Conservation (phyloP, 2,888 invertebrate species). For the Caenorhabditis sp. region DNA sequence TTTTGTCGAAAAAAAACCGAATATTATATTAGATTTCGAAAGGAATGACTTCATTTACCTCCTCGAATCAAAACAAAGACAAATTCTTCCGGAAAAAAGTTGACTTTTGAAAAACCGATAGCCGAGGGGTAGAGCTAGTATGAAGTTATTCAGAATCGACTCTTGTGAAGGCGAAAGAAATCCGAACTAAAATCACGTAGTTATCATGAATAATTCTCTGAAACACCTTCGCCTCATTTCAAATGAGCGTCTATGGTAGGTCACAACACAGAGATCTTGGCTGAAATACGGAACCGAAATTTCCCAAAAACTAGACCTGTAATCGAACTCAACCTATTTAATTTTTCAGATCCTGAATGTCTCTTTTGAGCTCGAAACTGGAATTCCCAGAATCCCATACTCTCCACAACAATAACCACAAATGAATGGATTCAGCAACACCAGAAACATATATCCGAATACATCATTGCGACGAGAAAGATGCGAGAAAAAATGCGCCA, state of each 20-base stretch:
- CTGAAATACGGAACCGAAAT: not conserved
- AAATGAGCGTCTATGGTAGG: not conserved
- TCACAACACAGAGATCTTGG: not conserved
- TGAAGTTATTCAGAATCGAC: not conserved
- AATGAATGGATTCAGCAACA: slow-evolving; percentile 5
- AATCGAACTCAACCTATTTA: not conserved
- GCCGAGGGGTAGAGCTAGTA: not conserved
- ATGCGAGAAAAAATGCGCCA: not conserved
- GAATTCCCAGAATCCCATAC: not conserved
- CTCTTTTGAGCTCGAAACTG: not conserved
- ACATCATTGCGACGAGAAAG: slow-evolving; percentile 4
- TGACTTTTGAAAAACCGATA: too few relatives aligned
- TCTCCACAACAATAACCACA: slow-evolving; percentile 8
- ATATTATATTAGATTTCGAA: slow-evolving; percentile 19
- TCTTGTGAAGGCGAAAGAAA: not conserved
- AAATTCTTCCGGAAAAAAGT: not conserved
- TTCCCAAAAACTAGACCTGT: not conserved
- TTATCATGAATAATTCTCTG: slow-evolving; percentile 6
- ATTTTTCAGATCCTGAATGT: not conserved
- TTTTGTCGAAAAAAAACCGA: not conserved
- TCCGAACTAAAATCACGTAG: slow-evolving; percentile 17
- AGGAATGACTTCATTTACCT: slow-evolving; percentile 23
- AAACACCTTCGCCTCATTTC: slow-evolving; percentile 25
- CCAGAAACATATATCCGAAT: slow-evolving; percentile 1
- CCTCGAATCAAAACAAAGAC: slow-evolving; percentile 2